A percentile compares a stretch with the other conserved stretches of the same genome.
Conservation (phyloP, 1,140 invertebrate species). For the Cotesia glomerata region DNA sequence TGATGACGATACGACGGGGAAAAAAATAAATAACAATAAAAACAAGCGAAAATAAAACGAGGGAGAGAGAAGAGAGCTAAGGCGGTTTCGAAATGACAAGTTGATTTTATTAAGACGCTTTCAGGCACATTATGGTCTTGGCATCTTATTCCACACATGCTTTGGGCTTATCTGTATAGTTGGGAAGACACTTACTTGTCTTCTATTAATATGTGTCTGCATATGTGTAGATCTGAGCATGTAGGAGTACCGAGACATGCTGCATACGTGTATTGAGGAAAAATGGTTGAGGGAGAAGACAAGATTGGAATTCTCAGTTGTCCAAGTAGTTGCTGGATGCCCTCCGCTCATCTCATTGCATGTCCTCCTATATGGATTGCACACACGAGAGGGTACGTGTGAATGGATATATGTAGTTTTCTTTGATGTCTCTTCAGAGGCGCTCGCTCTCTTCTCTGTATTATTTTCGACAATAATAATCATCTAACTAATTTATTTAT, state of each 20-base stretch:
- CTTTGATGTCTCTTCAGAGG: slow-evolving; percentile 53
- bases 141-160: slow-evolving; percentile 44
- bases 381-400: slow-evolving; percentile 47
- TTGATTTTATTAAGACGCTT: slow-evolving; percentile 59
- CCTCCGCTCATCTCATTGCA: slow-evolving; percentile 1
- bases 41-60: too few species aligned
- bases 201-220: neutral
- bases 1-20: neutral
- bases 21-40: too few species aligned
- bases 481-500: slow-evolving; percentile 14
- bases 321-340: too few species aligned
- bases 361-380: slow-evolving; percentile 27
- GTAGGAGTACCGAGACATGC: too few species aligned
- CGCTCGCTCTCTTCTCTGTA: slow-evolving; percentile 30
- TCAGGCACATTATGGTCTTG: slow-evolving; percentile 52
- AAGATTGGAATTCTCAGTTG: too few species aligned
- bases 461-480: slow-evolving; percentile 23
- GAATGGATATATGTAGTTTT: slow-evolving; percentile 60
- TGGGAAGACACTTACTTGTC: neutral
- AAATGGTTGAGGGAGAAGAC: too few species aligned
- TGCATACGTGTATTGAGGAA: too few species aligned
- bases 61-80: slow-evolving; percentile 23
- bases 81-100: slow-evolving; percentile 55
- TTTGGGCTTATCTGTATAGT: neutral
- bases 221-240: neutral